These are phyloP conservation scores for Dastarcus helophoroides DNA, from an alignment of 2,888 invertebrate species.

Conservation along the genomic window DNA sequence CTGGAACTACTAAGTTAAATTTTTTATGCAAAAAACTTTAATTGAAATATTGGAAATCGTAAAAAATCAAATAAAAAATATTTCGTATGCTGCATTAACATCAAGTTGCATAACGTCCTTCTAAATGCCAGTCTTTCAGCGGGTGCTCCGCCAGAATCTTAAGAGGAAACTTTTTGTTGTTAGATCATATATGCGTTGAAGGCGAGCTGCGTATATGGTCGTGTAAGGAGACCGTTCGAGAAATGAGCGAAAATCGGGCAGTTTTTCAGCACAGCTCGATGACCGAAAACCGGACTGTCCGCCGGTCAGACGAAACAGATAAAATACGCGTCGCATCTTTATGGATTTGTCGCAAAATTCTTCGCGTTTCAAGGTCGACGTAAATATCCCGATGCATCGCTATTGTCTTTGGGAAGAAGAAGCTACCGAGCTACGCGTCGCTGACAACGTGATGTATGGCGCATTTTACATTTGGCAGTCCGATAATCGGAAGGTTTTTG, in stretches of 20 bases:
- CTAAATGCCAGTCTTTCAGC: too few species aligned
- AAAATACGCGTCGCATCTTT: constrained; percentile 28
- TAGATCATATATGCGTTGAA: too few species aligned
- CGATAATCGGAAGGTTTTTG: constrained; percentile 10
- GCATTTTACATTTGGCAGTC: constrained; percentile 12
- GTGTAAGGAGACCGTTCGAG: too few species aligned
- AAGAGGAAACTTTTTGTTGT: too few species aligned
- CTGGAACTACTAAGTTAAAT: too few species aligned
- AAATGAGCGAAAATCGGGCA: constrained; percentile 20
- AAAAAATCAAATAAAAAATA: too few species aligned
- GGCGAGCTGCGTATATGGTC: too few species aligned
- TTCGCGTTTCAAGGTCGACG: constrained; percentile 22
- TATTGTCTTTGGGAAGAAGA: constrained; percentile 18
- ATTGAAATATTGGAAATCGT: too few species aligned
- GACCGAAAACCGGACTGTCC: constrained; percentile 27
- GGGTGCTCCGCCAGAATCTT: too few species aligned
- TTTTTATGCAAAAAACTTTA: too few species aligned
- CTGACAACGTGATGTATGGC: constrained; percentile 14
- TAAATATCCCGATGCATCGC: constrained; percentile 13
- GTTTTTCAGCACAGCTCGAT: constrained; percentile 18
- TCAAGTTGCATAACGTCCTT: too few species aligned
- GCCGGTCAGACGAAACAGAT: constrained; percentile 29
- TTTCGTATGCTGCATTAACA: too few species aligned
- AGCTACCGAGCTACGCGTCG: constrained; percentile 15
- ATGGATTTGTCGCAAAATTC: constrained; percentile 28